Evolutionary conservation across 1,140 invertebrate genomes (phyloP).

Genomic region (Drosophila sucinea): DNA sequence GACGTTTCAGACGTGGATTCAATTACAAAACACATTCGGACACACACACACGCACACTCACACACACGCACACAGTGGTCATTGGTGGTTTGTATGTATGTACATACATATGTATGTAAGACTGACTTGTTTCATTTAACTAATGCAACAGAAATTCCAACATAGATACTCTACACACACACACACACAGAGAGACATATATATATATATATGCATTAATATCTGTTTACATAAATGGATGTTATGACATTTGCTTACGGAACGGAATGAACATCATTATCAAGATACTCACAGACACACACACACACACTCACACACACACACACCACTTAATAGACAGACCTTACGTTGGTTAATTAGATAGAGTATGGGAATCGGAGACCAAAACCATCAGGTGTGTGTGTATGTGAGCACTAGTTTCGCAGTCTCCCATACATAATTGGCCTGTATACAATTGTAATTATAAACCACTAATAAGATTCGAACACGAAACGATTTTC

Average conservation of each 20-base stretch:
- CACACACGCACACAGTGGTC: not conserved
- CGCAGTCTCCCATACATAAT: constrained; percentile 68
- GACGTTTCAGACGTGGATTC: constrained; percentile 74
- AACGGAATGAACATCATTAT: constrained; percentile 77
- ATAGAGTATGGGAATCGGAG: constrained; percentile 18
- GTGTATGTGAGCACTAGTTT: constrained; percentile 36
- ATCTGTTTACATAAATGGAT: constrained; percentile 61
- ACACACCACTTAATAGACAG: constrained; percentile 53
- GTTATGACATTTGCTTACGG: constrained; percentile 75
- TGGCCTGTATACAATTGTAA: constrained; percentile 80
- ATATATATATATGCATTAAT: constrained; percentile 64
- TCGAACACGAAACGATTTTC: constrained; percentile 77
- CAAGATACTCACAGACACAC: constrained; percentile 38
- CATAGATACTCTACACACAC: not conserved
- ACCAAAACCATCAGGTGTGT: constrained; percentile 38
- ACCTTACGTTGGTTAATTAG: constrained; percentile 67
- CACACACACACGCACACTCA: not conserved
- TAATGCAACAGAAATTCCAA: constrained; percentile 40
- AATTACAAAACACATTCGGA: constrained; percentile 57
- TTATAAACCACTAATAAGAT: constrained; percentile 81
- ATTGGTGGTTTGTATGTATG: constrained; percentile 6
- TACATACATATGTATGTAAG: not conserved
- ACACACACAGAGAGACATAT: constrained; percentile 16
- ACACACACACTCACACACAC: constrained; percentile 13
- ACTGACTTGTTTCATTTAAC: constrained; percentile 57